These are phyloP conservation scores for Amphipyra berbera DNA, from an alignment of 2,888 invertebrate species.

Conservation along the genomic window DNA sequence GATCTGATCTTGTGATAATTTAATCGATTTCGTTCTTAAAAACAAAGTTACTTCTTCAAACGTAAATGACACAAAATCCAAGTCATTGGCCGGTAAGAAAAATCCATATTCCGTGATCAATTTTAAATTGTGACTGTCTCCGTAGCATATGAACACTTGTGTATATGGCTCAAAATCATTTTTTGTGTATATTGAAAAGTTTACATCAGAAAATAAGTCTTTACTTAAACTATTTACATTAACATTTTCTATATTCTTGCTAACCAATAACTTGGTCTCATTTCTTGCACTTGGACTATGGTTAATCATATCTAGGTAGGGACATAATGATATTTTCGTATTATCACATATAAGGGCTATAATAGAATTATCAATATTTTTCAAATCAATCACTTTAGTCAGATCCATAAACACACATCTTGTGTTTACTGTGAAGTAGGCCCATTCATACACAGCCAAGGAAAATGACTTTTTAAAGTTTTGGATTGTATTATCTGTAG, in stretches of 20 bases:
- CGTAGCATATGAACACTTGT: constrained; percentile 97
- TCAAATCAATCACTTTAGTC: constrained; percentile 80
- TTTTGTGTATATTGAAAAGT: constrained; percentile 86
- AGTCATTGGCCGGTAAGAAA: constrained; percentile 91
- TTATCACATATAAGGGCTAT: constrained; percentile 88
- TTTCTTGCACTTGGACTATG: constrained; percentile 92
- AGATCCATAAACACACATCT: constrained; percentile 94
- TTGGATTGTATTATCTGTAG: constrained; percentile 80
- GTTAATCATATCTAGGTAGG: constrained; percentile 97
- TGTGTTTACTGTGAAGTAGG: constrained; percentile 96
- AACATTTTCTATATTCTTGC: constrained; percentile 74
- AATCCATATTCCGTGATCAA: constrained; percentile 97
- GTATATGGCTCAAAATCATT: constrained; percentile 90
- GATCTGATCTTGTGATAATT: constrained; percentile 89
- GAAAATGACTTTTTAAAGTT: constrained; percentile 79
- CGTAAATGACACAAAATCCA: constrained; percentile 91
- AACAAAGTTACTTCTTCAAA: constrained; percentile 88
- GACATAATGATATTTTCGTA: constrained; percentile 94
- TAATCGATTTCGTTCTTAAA: constrained; percentile 72
- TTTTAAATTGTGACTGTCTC: constrained; percentile 94
- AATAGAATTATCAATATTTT: constrained; percentile 78
- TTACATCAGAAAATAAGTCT: constrained; percentile 78
- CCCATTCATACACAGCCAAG: constrained; percentile 92
- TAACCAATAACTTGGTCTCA: constrained; percentile 80
- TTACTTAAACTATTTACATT: constrained; percentile 70